These are phyloP conservation scores for Cataglyphis hispanica DNA, from an alignment of 1,140 invertebrate genomes.

Conservation along the genomic window DNA sequence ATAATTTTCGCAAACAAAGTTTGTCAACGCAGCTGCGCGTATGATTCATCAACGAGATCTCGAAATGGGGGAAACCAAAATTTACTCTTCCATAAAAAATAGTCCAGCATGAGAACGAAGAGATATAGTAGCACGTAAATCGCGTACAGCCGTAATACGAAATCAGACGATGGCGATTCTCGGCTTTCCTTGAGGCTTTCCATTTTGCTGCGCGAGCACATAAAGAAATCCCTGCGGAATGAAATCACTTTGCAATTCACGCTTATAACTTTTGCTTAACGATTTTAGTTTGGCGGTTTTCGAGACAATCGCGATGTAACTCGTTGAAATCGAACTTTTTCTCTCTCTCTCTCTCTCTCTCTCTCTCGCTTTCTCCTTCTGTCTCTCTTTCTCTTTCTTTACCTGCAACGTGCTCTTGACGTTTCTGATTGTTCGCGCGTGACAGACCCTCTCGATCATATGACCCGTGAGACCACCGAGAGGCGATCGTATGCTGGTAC, in stretches of 20 bases:
- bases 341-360: not conserved
- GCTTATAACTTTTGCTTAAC: conserved; percentile 22
- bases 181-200: conserved; percentile 21
- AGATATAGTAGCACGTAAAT: conserved; percentile 71
- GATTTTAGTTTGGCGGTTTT: not conserved
- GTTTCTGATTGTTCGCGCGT: conserved; percentile 35
- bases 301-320: conserved; percentile 5
- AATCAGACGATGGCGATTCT: conserved; percentile 58
- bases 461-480: conserved; percentile 41
- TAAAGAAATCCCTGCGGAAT: conserved; percentile 51
- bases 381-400: not conserved
- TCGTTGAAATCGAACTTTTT: not conserved
- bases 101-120: conserved; percentile 70
- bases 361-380: not conserved
- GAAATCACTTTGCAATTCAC: conserved; percentile 27
- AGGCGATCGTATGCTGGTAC: conserved; percentile 37
- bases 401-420: conserved; percentile 10
- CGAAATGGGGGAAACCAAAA: conserved; percentile 12
- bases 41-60: not conserved
- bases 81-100: conserved; percentile 78
- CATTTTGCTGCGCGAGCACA: conserved; percentile 46
- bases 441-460: conserved; percentile 51
- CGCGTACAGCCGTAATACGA: conserved; percentile 71
- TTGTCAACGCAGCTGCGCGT: not conserved
- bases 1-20: not conserved